Conservation (phyloP, 2,888 invertebrate genomes). For the Lymantria dispar region DNA sequence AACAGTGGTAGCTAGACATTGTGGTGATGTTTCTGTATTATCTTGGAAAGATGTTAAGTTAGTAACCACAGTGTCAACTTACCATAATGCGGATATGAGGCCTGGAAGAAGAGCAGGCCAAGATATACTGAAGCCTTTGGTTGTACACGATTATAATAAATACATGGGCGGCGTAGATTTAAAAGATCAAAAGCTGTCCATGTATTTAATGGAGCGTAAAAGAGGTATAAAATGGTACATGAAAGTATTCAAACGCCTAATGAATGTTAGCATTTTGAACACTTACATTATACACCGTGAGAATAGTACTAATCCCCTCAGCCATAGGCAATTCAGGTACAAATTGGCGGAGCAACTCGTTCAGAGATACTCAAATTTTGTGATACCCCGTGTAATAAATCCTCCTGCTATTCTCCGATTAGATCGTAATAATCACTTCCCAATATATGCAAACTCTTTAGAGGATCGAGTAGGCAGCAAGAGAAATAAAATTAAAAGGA, state of each 20-base stretch:
- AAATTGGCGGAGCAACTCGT: neutral
- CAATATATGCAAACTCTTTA: no score
- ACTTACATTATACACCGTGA: neutral
- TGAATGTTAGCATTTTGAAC: slow-evolving; percentile 1
- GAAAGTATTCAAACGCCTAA: neutral
- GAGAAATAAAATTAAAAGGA: neutral
- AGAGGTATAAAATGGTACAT: neutral
- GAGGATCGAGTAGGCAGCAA: no score
- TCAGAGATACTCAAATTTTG: neutral
- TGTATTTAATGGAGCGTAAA: slow-evolving; percentile 1
- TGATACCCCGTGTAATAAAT: neutral
- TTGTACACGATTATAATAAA: neutral
- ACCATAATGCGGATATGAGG: slow-evolving; percentile 4
- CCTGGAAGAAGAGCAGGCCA: neutral
- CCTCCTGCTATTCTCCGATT: neutral
- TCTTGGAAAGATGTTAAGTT: slow-evolving; percentile 9
- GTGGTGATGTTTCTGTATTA: slow-evolving; percentile 6
- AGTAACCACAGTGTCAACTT: slow-evolving; percentile 7
- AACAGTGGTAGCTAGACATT: neutral
- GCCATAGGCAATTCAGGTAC: neutral
- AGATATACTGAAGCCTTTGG: neutral
- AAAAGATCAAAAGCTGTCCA: slow-evolving; percentile 5
- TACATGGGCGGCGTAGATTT: slow-evolving; percentile 1
- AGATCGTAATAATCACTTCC: neutral
- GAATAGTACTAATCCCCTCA: neutral